Percentiles rank a stretch among this genome's conserved stretches.
phyloP scores from a whole-genome alignment of 1,140 invertebrate genomes.

The Venustaconcha ellipsiformis region DNA sequence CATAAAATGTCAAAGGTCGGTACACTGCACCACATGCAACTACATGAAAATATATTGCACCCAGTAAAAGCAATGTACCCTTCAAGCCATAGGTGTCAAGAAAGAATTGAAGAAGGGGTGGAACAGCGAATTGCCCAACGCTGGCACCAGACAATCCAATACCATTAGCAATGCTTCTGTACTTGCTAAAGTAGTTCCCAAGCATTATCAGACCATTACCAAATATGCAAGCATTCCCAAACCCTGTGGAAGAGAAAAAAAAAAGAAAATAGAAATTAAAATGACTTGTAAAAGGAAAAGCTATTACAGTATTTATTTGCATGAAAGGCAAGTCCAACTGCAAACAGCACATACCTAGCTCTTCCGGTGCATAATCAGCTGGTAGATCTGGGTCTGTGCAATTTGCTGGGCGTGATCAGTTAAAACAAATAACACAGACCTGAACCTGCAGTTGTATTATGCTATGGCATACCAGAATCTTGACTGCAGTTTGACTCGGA shows the following conservation, averaged over 20 bases:
- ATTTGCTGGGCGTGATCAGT: too few relatives aligned
- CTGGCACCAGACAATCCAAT: conserved; percentile 55
- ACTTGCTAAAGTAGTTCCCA: conserved; percentile 59
- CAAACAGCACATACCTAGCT: background rate
- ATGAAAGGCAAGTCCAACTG: background rate
- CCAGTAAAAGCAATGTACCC: conserved; percentile 42
- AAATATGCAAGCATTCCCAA: conserved; percentile 58
- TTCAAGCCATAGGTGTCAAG: conserved; percentile 44
- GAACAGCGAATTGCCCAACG: conserved; percentile 51
- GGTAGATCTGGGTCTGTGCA: background rate
- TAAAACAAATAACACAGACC: too few relatives aligned
- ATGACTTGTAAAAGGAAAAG: background rate
- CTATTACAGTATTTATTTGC: background rate
- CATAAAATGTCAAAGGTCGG: conserved; percentile 34
- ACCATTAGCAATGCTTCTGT: conserved; percentile 57
- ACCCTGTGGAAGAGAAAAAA: conserved; percentile 44
- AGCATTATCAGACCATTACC: conserved; percentile 62
- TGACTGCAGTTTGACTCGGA: too few relatives aligned
- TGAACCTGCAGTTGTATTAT: too few relatives aligned
- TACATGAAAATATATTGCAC: conserved; percentile 39
- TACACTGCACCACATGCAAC: conserved; percentile 38
- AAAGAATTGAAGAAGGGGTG: conserved; percentile 51
- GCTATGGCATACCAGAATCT: too few relatives aligned
- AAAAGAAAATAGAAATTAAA: background rate
- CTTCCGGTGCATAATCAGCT: background rate